These are phyloP conservation scores for Brevimyrus niger DNA, from an alignment of 2,113 vertebrate species.

Conservation along the genomic window DNA sequence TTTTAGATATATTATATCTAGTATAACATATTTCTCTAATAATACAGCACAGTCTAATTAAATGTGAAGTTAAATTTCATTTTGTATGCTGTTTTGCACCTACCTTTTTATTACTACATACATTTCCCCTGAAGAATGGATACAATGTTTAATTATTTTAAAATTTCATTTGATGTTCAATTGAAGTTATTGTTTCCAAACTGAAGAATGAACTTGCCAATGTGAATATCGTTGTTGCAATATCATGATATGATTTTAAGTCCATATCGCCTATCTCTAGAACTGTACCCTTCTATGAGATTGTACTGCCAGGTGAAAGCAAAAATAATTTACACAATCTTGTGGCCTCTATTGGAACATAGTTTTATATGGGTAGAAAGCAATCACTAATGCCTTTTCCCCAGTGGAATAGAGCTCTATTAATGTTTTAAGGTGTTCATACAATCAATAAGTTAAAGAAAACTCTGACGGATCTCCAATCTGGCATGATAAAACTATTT, in stretches of 20 bases:
- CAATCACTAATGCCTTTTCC: neutral
- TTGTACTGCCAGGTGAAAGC: neutral
- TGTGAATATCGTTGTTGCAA: neutral
- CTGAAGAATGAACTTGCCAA: neutral
- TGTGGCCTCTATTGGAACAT: neutral
- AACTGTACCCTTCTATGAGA: neutral
- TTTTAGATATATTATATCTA: neutral
- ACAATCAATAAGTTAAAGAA: conserved; percentile 44
- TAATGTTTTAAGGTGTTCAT: conserved; percentile 38
- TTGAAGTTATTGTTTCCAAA: neutral
- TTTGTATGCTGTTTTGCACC: neutral
- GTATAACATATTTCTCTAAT: neutral
- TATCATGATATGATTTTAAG: neutral
- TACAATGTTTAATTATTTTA: neutral
- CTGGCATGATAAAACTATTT: conserved; percentile 75
- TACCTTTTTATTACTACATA: neutral
- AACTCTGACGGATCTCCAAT: conserved; percentile 63
- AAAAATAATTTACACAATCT: neutral
- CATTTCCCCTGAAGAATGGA: neutral
- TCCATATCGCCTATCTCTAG: neutral
- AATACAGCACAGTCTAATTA: neutral
- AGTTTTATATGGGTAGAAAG: neutral
- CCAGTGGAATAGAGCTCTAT: conserved; percentile 44
- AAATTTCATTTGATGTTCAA: neutral
- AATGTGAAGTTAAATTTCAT: neutral